A percentile compares a stretch with the other conserved stretches of the same genome.
These are phyloP conservation scores for Apamea monoglypha DNA, from an alignment of 2,888 invertebrate genomes.

Conservation along the genomic window DNA sequence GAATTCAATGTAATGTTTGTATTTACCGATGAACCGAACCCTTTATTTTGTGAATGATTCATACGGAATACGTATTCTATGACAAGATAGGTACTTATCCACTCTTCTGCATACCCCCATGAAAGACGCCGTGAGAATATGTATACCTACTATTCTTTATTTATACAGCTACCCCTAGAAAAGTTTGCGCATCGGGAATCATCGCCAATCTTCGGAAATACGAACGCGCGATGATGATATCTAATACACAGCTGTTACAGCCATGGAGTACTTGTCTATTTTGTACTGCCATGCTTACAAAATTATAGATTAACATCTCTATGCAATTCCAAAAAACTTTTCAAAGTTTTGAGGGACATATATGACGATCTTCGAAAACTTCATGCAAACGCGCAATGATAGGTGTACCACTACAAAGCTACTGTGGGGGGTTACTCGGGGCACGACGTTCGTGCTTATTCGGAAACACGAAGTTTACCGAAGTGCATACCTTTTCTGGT, in stretches of 20 bases:
- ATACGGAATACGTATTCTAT: conserved; percentile 28
- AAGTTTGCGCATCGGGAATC: background rate
- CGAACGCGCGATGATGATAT: background rate
- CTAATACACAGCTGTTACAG: background rate
- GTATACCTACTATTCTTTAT: background rate
- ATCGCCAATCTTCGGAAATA: background rate
- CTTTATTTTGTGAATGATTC: conserved; percentile 27
- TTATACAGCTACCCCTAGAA: background rate
- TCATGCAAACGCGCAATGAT: background rate
- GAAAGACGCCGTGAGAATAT: background rate
- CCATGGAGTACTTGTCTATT: background rate
- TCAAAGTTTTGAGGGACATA: background rate
- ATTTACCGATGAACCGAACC: conserved; percentile 24
- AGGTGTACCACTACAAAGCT: background rate
- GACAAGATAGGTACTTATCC: background rate
- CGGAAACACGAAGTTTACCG: background rate
- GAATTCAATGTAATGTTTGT: conserved; percentile 50
- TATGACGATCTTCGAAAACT: background rate
- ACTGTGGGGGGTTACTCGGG: background rate
- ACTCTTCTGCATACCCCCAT: background rate
- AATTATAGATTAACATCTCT: background rate
- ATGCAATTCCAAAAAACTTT: background rate
- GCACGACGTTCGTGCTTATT: background rate
- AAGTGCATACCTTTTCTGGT: background rate
- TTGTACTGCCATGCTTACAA: background rate